Base-by-base conservation (phyloP, 1,140 invertebrate species). In the Venustaconcha ellipsiformis region DNA sequence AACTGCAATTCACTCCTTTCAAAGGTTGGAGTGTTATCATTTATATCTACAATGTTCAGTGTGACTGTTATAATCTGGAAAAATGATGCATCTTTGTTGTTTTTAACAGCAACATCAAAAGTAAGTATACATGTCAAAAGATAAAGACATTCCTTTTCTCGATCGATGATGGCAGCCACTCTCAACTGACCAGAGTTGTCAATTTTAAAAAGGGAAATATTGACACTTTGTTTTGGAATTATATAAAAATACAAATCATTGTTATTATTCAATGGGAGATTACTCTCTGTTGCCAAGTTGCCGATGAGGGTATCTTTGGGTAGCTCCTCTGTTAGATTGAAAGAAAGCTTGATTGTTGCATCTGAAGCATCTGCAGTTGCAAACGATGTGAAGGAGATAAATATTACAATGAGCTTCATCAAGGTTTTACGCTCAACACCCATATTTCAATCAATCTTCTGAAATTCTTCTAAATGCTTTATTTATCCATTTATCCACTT, bases 21-120 rank as follows among this genome's bases (percentile, higher is more conserved):
- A 72, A 77, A 77, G 62, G 69, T 68, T 17, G 75, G 75, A 14
- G 75, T 77, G 37, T 77, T 68, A 60, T 77, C 75, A 72, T 77
- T 77, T 11, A 72, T 67, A 60, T 77, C 75, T 14, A 62, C n/a
- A 23, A 77, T 72, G 58, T 59, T 67, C 20, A 77, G 57, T n/a
- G 57, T 67, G 20, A 77, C 66, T 58, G 15, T 58, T 14, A 77
- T 77, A 4, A 48, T 6, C 37, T 11, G 11, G 26, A 66, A 57
- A n/a, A 77, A 57, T 56, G 18, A 37, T 56, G 75, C 26, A 59
- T 59, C 75, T 62, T 72, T 77, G 57, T 67, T 58, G 3, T 48
- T 48, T 48, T 48, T 48, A 48, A 66, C 64, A 60, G 64, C 37
- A 56, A 77, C 75, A 13, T 71, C 57, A 57, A 59, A 72, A 37